Percentiles rank a stretch among this genome's conserved stretches.
Conservation (phyloP, 2,113 vertebrate species). For the Numida meleagris region DNA sequence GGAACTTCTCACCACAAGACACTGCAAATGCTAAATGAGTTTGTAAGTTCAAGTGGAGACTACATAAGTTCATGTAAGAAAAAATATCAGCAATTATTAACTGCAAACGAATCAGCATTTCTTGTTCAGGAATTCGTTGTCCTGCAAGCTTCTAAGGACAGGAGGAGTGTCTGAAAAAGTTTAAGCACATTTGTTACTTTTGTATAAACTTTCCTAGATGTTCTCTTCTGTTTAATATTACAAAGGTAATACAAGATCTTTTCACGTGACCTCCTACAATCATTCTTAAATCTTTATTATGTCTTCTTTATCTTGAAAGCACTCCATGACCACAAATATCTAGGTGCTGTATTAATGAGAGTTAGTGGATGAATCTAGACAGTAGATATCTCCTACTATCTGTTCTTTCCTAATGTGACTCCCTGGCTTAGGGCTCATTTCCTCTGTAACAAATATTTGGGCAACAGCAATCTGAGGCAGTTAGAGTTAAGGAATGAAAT, state of each 20-base stretch:
- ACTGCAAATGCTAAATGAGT: background rate
- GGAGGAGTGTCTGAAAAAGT: background rate
- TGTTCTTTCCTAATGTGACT: background rate
- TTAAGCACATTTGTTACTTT: background rate
- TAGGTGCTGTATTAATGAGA: background rate
- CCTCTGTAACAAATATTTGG: background rate
- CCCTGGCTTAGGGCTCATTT: background rate
- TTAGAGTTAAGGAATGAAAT: background rate
- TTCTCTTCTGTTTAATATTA: accelerated
- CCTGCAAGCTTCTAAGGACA: background rate
- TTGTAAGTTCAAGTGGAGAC: background rate
- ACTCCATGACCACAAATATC: background rate
- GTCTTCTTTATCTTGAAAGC: background rate
- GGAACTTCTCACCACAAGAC: background rate
- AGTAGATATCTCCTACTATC: background rate
- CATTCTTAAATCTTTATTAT: background rate
- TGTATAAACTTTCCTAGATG: background rate
- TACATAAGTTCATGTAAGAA: background rate
- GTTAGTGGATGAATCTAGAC: background rate
- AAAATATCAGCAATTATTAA: background rate
- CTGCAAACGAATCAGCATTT: background rate
- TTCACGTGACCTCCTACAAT: background rate
- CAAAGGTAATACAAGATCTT: background rate
- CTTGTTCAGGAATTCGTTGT: background rate
- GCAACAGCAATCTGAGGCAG: background rate